These are phyloP conservation scores for Tolmerus cingulatus DNA, from an alignment of 2,888 invertebrate genomes.

Conservation along the genomic window DNA sequence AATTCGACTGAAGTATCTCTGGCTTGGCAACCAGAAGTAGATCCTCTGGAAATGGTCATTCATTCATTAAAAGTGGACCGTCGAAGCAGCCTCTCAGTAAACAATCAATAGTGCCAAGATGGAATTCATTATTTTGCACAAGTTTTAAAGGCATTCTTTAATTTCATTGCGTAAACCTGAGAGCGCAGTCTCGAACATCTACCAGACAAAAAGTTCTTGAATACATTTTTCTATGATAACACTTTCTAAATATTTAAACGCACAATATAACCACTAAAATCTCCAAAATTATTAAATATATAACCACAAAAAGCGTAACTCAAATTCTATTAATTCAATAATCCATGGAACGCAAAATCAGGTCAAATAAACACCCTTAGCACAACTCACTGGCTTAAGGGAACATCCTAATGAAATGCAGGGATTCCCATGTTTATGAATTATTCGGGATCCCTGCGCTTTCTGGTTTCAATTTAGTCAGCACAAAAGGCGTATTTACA, in stretches of 20 bases:
- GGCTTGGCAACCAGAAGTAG: neutral
- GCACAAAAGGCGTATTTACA: neutral
- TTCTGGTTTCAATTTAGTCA: neutral
- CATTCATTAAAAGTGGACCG: neutral
- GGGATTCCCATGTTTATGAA: neutral
- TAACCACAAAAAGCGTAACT: neutral
- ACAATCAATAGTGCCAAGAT: neutral
- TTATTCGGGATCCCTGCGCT: neutral
- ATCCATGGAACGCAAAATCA: neutral
- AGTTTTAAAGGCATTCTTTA: neutral
- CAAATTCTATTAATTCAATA: neutral
- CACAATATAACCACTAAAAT: neutral
- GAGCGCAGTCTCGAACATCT: too few relatives aligned
- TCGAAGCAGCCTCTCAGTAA: neutral
- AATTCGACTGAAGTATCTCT: neutral
- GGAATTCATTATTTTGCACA: neutral
- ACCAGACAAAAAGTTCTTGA: too few relatives aligned
- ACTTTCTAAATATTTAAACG: neutral
- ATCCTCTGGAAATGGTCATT: neutral
- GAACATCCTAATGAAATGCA: neutral
- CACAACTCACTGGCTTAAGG: neutral
- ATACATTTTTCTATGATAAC: too few relatives aligned
- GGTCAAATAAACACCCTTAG: neutral
- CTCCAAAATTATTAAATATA: neutral
- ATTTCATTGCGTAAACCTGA: neutral